Evolutionary conservation across 64 coral and sea anemone genomes (phyloP).

Genomic region (Porites australiensis): DNA sequence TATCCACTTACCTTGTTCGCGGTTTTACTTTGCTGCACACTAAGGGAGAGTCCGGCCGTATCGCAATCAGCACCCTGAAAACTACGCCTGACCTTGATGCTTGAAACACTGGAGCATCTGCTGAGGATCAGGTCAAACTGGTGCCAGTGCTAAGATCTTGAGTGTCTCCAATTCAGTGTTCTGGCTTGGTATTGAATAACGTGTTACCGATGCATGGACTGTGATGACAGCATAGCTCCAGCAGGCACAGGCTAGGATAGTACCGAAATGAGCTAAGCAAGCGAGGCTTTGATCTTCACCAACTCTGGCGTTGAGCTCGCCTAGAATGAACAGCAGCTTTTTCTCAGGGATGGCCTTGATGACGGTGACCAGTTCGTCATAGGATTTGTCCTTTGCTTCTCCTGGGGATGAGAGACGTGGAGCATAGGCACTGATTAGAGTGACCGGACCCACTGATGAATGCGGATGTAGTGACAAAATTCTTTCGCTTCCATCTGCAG

Average conservation of each 20-base stretch:
- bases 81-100: too few relatives aligned
- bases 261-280: not conserved
- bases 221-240: not conserved
- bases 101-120: too few relatives aligned
- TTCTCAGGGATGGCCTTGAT: not conserved
- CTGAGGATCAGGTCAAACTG: constrained; percentile 38
- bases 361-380: not conserved
- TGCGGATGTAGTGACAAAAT: not conserved
- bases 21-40: too few relatives aligned
- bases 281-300: not conserved
- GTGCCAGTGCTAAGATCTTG: not conserved
- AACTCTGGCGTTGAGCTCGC: constrained; percentile 11
- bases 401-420: not conserved
- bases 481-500: not conserved
- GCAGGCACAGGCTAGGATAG: not conserved
- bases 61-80: too few relatives aligned
- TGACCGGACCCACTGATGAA: not conserved
- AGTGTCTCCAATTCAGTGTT: not conserved
- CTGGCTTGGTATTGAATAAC: not conserved
- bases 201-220: constrained; percentile 7
- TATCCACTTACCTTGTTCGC: too few relatives aligned
- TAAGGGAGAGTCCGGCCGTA: too few relatives aligned
- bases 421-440: constrained; percentile 13
- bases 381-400: constrained; percentile 22
- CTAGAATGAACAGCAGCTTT: not conserved